These are phyloP conservation scores for Anastatus disparis DNA, from an alignment of 1,140 invertebrate genomes.

Conservation along the genomic window DNA sequence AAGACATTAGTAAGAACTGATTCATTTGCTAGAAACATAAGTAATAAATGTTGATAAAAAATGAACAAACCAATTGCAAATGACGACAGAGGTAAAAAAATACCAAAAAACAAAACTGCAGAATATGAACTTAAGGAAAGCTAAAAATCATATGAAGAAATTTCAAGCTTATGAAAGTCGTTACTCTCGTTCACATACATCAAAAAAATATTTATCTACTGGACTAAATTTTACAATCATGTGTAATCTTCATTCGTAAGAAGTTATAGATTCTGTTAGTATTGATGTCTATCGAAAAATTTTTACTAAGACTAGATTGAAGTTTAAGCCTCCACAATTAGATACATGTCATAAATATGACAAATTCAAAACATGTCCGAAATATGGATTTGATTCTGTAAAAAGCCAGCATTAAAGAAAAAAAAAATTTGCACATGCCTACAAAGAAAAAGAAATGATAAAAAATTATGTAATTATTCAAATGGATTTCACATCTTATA, in stretches of 20 bases:
- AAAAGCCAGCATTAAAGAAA: background rate
- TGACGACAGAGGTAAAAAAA: background rate
- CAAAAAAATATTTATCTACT: slow-evolving; percentile 24
- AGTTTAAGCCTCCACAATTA: background rate
- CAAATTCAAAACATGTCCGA: background rate
- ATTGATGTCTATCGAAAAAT: background rate
- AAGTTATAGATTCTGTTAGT: background rate
- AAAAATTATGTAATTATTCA: no score
- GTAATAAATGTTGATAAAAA: background rate
- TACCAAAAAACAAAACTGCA: background rate
- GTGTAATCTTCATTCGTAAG: background rate
- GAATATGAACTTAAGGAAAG: background rate
- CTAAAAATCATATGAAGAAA: slow-evolving; percentile 10
- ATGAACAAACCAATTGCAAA: background rate
- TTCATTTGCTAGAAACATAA: background rate
- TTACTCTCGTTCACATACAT: slow-evolving; percentile 8
- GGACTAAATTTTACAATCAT: slow-evolving; percentile 19
- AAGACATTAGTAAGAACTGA: background rate
- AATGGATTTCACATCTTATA: background rate
- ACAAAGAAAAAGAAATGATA: no score
- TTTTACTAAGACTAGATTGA: background rate
- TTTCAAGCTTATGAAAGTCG: slow-evolving; percentile 37
- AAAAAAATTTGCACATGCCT: no score
- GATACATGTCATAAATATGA: background rate
- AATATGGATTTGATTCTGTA: background rate